phyloP scores from a whole-genome alignment of 2,113 vertebrate species.

The Anolis carolinensis region DNA sequence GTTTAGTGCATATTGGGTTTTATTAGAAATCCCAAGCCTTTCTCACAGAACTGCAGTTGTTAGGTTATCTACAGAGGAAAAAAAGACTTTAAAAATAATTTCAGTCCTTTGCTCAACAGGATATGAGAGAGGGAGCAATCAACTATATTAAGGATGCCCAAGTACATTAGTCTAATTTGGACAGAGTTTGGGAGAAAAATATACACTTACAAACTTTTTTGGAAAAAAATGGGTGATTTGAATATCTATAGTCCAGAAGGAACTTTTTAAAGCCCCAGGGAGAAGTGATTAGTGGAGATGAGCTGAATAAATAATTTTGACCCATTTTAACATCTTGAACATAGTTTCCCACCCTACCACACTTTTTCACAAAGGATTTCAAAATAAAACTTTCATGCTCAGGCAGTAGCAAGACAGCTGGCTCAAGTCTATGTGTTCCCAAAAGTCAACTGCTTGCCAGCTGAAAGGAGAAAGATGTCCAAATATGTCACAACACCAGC shows the following conservation, averaged over 20 bases:
- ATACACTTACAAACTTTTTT: too few species aligned
- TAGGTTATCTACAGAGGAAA: neutral
- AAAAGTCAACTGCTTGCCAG: conserved; percentile 23
- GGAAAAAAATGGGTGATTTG: too few species aligned
- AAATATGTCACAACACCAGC: conserved; percentile 5
- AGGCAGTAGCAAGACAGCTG: conserved; percentile 25
- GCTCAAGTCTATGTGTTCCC: neutral
- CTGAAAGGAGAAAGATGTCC: neutral
- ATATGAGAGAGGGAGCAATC: neutral
- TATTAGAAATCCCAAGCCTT: neutral
- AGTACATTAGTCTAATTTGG: neutral
- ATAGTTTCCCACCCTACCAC: rapidly evolving
- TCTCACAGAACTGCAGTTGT: too few species aligned
- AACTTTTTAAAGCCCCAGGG: too few species aligned
- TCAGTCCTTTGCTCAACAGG: neutral
- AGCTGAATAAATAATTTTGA: neutral
- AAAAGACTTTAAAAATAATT: neutral
- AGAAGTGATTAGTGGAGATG: neutral
- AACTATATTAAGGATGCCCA: neutral
- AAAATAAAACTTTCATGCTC: neutral
- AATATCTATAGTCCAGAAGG: too few species aligned
- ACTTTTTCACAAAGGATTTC: conserved; percentile 2
- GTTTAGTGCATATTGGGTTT: neutral
- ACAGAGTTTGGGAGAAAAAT: too few species aligned
- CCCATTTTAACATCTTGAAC: neutral